Evolutionary conservation across 2,797 vertebrate species (phyloP).

Genomic region (Echeneis naucrates): DNA sequence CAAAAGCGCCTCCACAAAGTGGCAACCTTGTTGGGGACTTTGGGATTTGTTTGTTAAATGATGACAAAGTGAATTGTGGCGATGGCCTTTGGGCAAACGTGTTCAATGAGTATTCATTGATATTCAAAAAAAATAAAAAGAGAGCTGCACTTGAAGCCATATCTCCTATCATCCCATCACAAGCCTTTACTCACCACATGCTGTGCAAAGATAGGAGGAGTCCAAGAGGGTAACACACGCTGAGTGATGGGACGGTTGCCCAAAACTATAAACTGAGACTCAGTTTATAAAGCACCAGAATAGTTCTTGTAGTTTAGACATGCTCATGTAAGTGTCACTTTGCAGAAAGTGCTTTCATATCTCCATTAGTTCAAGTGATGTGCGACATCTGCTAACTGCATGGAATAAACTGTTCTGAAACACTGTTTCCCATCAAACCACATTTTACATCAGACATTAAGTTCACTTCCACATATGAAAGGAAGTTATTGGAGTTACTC

Average conservation of each 20-base stretch:
- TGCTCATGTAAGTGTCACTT: background rate
- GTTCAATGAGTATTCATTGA: background rate
- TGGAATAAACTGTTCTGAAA: background rate
- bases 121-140: background rate
- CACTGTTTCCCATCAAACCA: background rate
- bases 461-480: background rate
- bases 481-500: background rate
- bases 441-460: background rate
- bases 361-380: background rate
- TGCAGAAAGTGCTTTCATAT: conserved; percentile 3
- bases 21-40: background rate
- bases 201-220: background rate
- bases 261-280: conserved; percentile 4
- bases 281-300: conserved; percentile 27
- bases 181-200: background rate
- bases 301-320: background rate
- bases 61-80: too few relatives aligned
- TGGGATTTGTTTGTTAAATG: too few relatives aligned
- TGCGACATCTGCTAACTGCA: background rate
- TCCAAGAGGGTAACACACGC: conserved; percentile 1
- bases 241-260: background rate
- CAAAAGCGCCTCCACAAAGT: background rate
- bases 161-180: background rate
- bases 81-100: background rate
- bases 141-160: background rate